These are phyloP conservation scores for Philereme transversata DNA, from an alignment of 2,888 invertebrate species.

Conservation along the genomic window DNA sequence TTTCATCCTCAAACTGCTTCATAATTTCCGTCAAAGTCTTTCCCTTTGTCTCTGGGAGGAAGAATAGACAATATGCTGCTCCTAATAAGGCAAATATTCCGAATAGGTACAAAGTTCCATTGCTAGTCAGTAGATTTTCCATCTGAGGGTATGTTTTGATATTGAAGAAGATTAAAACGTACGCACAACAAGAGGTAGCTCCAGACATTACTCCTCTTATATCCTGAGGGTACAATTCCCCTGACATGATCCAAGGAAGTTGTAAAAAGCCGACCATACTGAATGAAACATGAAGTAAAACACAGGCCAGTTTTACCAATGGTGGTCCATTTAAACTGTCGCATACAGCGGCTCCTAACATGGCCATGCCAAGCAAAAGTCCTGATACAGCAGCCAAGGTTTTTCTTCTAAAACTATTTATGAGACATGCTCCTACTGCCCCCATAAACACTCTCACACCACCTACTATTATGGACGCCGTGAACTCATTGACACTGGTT, in stretches of 20 bases:
- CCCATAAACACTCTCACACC: conserved; percentile 87
- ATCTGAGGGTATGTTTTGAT: conserved; percentile 88
- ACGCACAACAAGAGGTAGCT: conserved; percentile 87
- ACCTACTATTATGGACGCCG: conserved; percentile 88
- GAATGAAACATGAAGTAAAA: conserved; percentile 87
- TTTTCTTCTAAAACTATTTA: conserved; percentile 86
- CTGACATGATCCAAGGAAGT: conserved; percentile 90
- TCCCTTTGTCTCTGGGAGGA: conserved; percentile 88
- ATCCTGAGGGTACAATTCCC: conserved; percentile 87
- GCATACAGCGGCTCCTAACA: conserved; percentile 86
- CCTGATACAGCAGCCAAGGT: conserved; percentile 86
- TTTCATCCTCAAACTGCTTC: conserved; percentile 81
- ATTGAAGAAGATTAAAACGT: conserved; percentile 87
- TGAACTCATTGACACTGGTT: conserved; percentile 86
- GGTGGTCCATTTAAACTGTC: conserved; percentile 82
- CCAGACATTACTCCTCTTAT: conserved; percentile 89
- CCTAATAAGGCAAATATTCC: conserved; percentile 84
- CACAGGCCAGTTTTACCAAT: conserved; percentile 81
- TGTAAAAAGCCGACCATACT: conserved; percentile 90
- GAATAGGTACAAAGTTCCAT: conserved; percentile 86
- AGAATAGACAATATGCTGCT: conserved; percentile 83
- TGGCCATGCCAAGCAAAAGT: conserved; percentile 85
- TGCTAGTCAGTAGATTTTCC: conserved; percentile 81
- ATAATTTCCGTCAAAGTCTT: conserved; percentile 88
- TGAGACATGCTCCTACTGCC: conserved; percentile 86